Base-by-base conservation (phyloP, 1,140 invertebrate genomes). In the Trichonephila clavipes region DNA sequence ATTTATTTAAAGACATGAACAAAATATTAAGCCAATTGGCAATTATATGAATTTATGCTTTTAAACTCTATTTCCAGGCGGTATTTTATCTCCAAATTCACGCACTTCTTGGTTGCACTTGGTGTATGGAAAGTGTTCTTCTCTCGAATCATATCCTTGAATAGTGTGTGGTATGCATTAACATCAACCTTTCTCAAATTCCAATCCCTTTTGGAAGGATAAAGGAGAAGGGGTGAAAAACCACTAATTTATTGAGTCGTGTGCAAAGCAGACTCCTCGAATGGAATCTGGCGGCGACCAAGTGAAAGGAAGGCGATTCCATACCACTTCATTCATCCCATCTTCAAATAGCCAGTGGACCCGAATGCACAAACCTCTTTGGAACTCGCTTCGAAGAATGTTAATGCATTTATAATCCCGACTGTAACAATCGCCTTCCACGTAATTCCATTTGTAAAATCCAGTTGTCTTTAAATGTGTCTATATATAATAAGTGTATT, bases 41-140 rank as follows among this genome's bases (percentile, higher is more conserved):
- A n/a, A n/a, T 6, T 81, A 5, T 81, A 21, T 21, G 6, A 81
- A 40, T 66, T n/a, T 69, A 77, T n/a, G 2, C 14, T 85, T 10
- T 8, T 34, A n/a, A 18, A 34, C 40, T 40, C 59, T 24, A n/a
- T 58, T 83, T 89, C 58, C 59, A 94, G 92, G 88, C 40, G 93
- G 64, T 94, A 94, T 58, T 59, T 94, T 64, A 72, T 94, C 24
- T 83, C 87, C 4, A 77, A 94, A 44, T 94, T 94, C 28, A 94
- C 87, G 6, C 77, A 94, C 28, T 85, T 94, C 81, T 58, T 94
- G 59, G 81, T 94, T 19, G 93, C 93, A n/a, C 44, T 94, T 5
- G 93, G 93, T 18, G 88, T 94, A 3, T 94, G 93, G 93, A 94
- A 94, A 59, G 85, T 94, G 16, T 94, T 94, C 51, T 94, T 94